phyloP scores from a whole-genome alignment of 53 echinoderm and acorn worm genomes.

The Antedon mediterranea region DNA sequence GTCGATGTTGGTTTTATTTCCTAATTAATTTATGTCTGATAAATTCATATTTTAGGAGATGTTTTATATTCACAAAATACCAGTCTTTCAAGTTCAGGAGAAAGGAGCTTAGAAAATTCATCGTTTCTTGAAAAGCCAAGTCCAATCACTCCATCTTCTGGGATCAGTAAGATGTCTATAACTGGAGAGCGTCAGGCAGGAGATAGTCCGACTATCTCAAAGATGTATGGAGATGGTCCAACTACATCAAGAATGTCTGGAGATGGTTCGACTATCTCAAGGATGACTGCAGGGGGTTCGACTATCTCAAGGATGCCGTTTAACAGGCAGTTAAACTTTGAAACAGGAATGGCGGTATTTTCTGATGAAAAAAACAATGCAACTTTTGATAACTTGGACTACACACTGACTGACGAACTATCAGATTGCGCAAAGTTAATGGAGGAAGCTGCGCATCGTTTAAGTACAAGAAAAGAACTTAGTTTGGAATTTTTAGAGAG shows the following conservation, averaged over 20 bases:
- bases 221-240: too few relatives aligned
- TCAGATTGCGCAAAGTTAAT: constrained; percentile 56
- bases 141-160: constrained; percentile 13
- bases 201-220: too few relatives aligned
- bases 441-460: constrained; percentile 52
- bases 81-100: neutral
- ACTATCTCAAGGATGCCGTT: neutral
- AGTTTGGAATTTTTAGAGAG: neutral
- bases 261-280: too few relatives aligned
- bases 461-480: neutral
- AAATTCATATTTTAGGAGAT: too few relatives aligned
- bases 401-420: constrained; percentile 66
- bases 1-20: too few relatives aligned
- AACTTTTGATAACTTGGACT: constrained; percentile 45
- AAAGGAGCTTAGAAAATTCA: neutral
- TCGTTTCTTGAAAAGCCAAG: constrained; percentile 12
- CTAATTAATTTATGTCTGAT: too few relatives aligned
- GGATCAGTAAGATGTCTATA: neutral
- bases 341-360: neutral
- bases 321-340: constrained; percentile 5
- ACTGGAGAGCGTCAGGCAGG: too few relatives aligned
- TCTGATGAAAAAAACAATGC: constrained; percentile 6
- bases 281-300: too few relatives aligned
- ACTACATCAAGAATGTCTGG: too few relatives aligned
- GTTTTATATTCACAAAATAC: too few relatives aligned